These are phyloP conservation scores for Lissonota sp. DNA, from an alignment of 2,888 invertebrate genomes.

Conservation along the genomic window DNA sequence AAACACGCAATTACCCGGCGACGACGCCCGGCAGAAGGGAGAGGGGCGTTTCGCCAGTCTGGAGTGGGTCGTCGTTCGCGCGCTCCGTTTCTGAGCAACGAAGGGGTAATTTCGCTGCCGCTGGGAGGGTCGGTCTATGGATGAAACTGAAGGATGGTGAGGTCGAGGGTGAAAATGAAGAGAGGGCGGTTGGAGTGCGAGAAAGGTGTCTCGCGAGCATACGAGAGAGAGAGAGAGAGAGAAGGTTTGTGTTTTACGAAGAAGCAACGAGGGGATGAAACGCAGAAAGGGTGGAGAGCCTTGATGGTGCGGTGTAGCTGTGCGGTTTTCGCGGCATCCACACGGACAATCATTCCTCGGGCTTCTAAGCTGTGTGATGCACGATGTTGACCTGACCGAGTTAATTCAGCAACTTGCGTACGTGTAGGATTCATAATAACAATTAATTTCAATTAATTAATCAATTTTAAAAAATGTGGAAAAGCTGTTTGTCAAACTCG, in stretches of 20 bases:
- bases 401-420: slow-evolving; percentile 59
- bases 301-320: slow-evolving; percentile 1
- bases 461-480: too few relatives aligned
- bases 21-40: slow-evolving; percentile 66
- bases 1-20: slow-evolving; percentile 80
- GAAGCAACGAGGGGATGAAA: slow-evolving; percentile 44
- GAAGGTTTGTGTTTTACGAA: slow-evolving; percentile 30
- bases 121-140: background rate
- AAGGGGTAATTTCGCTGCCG: background rate
- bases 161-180: slow-evolving; percentile 3
- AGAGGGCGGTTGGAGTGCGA: slow-evolving; percentile 3
- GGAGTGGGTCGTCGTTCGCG: slow-evolving; percentile 23
- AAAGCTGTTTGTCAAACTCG: too few relatives aligned
- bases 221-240: background rate
- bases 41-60: slow-evolving; percentile 9
- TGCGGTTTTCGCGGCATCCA: slow-evolving; percentile 33
- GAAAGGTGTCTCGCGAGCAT: background rate
- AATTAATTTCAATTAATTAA: too few relatives aligned
- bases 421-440: slow-evolving; percentile 28
- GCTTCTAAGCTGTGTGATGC: slow-evolving; percentile 31
- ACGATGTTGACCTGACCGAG: slow-evolving; percentile 59
- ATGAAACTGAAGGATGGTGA: slow-evolving; percentile 5
- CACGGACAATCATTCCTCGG: slow-evolving; percentile 2
- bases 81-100: background rate
- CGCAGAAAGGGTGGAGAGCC: slow-evolving; percentile 10